Percentiles rank a stretch among this genome's conserved stretches.
Evolutionary conservation across 2,113 vertebrate species (phyloP).

Genomic region (Pygoscelis antarcticus): DNA sequence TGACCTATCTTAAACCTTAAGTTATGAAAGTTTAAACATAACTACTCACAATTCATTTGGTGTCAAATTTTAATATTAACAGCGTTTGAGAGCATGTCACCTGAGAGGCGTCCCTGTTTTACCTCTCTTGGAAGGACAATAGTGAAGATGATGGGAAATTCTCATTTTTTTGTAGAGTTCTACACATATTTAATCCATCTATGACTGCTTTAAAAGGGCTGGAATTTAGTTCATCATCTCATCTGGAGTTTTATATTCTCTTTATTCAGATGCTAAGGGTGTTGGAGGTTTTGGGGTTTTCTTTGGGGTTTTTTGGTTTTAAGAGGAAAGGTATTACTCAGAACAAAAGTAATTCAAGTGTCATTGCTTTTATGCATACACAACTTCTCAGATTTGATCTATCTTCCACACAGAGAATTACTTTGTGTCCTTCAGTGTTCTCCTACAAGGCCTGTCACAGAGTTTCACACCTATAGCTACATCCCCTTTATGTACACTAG

Average conservation of each 20-base stretch:
- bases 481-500: background rate
- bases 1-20: background rate
- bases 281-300: background rate
- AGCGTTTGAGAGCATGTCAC: background rate
- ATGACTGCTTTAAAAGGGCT: background rate
- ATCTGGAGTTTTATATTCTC: background rate
- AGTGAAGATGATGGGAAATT: background rate
- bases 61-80: background rate
- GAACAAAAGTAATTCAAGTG: background rate
- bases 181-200: background rate
- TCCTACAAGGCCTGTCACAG: background rate
- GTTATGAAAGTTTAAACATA: accelerated
- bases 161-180: background rate
- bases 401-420: background rate
- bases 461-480: background rate
- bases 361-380: background rate
- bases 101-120: background rate
- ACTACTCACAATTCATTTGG: background rate
- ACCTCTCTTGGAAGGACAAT: background rate
- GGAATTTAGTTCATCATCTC: background rate
- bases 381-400: background rate
- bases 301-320: background rate
- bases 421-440: background rate
- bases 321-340: background rate
- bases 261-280: background rate